Conservation (phyloP, 2,113 vertebrate species). For the Spizaetus ornatus region DNA sequence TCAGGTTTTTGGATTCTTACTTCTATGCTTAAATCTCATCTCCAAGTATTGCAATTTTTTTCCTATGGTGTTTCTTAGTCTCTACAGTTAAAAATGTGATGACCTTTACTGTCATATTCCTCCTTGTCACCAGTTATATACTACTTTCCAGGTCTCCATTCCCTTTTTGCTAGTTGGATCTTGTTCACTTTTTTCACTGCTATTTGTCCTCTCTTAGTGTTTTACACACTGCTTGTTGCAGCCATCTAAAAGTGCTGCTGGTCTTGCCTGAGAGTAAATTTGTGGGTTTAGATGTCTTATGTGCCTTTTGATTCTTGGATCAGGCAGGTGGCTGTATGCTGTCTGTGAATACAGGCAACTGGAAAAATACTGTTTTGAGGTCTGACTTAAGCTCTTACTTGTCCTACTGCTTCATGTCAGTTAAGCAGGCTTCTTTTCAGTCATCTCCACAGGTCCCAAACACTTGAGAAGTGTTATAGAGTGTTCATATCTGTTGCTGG, state of each 20-base stretch:
- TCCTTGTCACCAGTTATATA: neutral
- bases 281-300: neutral
- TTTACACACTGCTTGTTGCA: neutral
- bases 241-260: neutral
- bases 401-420: neutral
- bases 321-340: neutral
- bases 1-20: neutral
- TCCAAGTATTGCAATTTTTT: neutral
- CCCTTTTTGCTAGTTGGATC: neutral
- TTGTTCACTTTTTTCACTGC: neutral
- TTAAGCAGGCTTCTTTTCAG: neutral
- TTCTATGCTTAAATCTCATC: rapidly evolving
- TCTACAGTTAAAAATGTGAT: neutral
- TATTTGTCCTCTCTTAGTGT: neutral
- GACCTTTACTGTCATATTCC: neutral
- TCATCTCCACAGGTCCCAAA: neutral
- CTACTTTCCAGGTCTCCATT: neutral
- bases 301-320: neutral
- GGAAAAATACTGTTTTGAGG: neutral
- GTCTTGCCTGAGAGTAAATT: neutral
- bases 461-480: neutral
- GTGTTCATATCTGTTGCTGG: neutral
- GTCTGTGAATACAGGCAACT: neutral
- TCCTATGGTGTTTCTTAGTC: neutral
- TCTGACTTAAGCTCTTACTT: neutral